These are phyloP conservation scores for Tokudaia tokunoshimensis DNA, from an alignment of 2,797 vertebrate genomes.

Conservation along the genomic window DNA sequence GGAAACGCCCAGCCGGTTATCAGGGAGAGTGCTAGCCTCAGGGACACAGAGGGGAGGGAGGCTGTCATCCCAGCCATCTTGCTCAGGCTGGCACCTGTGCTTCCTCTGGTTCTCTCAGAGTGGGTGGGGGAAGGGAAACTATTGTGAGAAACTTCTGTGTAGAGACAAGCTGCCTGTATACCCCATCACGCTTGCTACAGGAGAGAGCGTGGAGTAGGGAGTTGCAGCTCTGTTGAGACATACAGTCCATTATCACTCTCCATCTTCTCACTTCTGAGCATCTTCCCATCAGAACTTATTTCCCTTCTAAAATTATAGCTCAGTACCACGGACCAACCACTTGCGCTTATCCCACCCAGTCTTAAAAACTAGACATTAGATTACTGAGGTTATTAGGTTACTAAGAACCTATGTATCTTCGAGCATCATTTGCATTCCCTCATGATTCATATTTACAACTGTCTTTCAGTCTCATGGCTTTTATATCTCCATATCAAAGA, in stretches of 20 bases:
- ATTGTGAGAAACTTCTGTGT: no score
- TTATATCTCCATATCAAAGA: conserved; percentile 25
- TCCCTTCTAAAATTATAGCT: neutral
- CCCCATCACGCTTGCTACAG: no score
- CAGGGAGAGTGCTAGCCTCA: no score
- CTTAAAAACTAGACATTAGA: neutral
- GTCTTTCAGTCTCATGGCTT: neutral
- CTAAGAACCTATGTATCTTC: neutral
- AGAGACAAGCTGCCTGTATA: no score
- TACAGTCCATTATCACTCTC: neutral
- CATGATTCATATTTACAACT: neutral
- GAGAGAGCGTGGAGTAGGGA: no score
- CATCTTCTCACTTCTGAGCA: neutral
- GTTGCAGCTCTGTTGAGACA: neutral
- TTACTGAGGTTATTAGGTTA: neutral
- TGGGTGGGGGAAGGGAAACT: no score
- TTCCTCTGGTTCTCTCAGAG: no score
- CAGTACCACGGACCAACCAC: no score
- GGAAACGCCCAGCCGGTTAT: no score
- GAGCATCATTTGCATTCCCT: neutral
- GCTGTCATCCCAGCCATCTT: no score
- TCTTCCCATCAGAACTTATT: neutral
- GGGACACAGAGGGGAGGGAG: no score
- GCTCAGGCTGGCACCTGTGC: no score
- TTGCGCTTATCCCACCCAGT: neutral